Evolutionary conservation across 2,797 vertebrate species (phyloP).

Genomic region (Monodelphis domestica): DNA sequence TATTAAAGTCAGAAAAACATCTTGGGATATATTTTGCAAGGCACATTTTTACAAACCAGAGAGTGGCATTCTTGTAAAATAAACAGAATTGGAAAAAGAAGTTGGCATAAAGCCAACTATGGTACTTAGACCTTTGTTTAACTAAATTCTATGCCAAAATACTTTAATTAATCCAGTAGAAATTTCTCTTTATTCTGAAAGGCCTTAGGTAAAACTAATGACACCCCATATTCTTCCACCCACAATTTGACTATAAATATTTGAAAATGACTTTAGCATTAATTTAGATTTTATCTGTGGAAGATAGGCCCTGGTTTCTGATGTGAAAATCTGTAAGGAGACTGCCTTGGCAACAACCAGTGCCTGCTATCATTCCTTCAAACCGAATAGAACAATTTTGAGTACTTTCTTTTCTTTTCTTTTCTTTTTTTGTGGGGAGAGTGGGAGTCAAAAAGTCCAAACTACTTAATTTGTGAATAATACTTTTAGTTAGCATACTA

Average conservation of each 20-base stretch:
- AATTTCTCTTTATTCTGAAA: slow-evolving; percentile 15
- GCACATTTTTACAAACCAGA: slow-evolving; percentile 13
- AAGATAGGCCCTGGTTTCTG: slow-evolving; percentile 55
- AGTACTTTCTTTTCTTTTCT: too few species aligned
- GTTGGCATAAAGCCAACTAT: neutral
- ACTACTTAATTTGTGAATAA: neutral
- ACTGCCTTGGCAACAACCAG: slow-evolving; percentile 15
- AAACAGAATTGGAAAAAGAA: neutral
- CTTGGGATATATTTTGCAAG: slow-evolving; percentile 14
- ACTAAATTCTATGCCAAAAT: slow-evolving; percentile 30
- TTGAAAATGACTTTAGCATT: slow-evolving; percentile 68
- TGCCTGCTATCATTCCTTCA: slow-evolving; percentile 42
- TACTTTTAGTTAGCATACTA: slow-evolving; percentile 54
- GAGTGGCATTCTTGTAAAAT: slow-evolving; percentile 9
- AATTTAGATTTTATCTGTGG: slow-evolving; percentile 64
- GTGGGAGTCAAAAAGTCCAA: rapidly evolving
- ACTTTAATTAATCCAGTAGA: slow-evolving; percentile 53
- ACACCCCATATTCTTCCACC: slow-evolving; percentile 12
- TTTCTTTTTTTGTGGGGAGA: slow-evolving; percentile 61
- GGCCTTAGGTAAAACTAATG: slow-evolving; percentile 23
- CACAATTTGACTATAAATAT: slow-evolving; percentile 66
- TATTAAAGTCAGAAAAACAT: slow-evolving; percentile 25
- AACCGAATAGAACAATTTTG: slow-evolving; percentile 57
- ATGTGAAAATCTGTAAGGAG: slow-evolving; percentile 43
- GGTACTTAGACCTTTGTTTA: slow-evolving; percentile 59